These are phyloP conservation scores for Seison nebaliae DNA, from an alignment of 1,140 invertebrate genomes.

Conservation along the genomic window DNA sequence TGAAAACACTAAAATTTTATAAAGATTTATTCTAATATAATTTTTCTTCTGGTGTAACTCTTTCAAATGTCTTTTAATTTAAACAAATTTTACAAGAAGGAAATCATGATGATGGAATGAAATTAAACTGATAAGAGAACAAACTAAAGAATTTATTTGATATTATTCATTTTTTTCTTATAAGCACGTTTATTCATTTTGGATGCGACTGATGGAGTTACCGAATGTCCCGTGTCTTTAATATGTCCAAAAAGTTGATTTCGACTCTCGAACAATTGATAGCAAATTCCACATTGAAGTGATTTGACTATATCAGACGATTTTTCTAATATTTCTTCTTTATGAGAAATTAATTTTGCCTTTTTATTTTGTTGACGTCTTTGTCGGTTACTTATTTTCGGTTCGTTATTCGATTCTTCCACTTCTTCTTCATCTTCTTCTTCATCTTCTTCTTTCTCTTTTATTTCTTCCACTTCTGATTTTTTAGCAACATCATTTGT, in stretches of 20 bases:
- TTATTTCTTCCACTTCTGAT: neutral
- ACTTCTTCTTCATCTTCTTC: neutral
- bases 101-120: no score
- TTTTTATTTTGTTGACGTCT: neutral
- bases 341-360: neutral
- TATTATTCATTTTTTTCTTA: no score
- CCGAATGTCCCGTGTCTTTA: conserved; percentile 19
- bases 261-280: conserved; percentile 16
- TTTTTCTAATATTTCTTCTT: neutral
- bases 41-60: no score
- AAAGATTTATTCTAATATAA: no score
- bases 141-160: no score
- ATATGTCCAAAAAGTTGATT: conserved; percentile 24
- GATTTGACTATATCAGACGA: neutral
- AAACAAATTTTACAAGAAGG: no score
- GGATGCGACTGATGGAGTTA: no score
- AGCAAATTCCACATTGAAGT: conserved; percentile 14
- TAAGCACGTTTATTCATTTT: no score
- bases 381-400: neutral
- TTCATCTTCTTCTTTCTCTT: neutral
- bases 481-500: neutral
- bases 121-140: no score
- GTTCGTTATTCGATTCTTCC: neutral
- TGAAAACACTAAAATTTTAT: no score
- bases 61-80: no score